phyloP scores from a whole-genome alignment of 2,888 invertebrate genomes.

The Hemicrepidius hirtus region DNA sequence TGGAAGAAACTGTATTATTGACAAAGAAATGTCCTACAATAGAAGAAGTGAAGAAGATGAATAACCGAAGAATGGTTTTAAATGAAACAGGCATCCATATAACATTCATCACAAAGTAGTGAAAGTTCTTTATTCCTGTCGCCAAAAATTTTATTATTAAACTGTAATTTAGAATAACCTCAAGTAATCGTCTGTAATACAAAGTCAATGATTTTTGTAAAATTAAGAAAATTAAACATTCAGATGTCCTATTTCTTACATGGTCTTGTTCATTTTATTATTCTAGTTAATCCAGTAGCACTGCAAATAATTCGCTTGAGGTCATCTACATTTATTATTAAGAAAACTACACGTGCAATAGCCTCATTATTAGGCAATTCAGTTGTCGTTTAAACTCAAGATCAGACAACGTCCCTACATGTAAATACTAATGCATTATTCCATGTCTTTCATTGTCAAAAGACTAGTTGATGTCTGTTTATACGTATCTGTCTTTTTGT shows the following conservation, averaged over 20 bases:
- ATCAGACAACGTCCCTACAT: neutral
- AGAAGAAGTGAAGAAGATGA: no score
- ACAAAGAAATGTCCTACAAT: no score
- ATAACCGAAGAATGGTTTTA: no score
- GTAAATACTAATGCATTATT: no score
- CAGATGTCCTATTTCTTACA: neutral
- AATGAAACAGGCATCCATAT: no score
- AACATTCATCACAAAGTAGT: no score
- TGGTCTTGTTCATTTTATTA: neutral
- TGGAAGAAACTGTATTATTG: no score
- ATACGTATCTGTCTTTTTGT: no score
- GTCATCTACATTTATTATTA: neutral
- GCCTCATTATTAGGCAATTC: slow-evolving; percentile 6
- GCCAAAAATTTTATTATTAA: no score
- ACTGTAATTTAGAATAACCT: no score
- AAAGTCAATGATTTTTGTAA: neutral
- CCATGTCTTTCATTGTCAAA: neutral
- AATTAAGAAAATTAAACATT: neutral
- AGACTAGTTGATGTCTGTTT: no score
- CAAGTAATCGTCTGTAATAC: neutral
- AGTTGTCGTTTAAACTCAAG: neutral
- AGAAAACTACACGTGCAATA: neutral
- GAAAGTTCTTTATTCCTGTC: no score
- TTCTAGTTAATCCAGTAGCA: slow-evolving; percentile 1
- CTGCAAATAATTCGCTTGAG: neutral